Evolutionary conservation across 1,140 invertebrate species (phyloP).

Genomic region (Phymorhynchus buccinoides): DNA sequence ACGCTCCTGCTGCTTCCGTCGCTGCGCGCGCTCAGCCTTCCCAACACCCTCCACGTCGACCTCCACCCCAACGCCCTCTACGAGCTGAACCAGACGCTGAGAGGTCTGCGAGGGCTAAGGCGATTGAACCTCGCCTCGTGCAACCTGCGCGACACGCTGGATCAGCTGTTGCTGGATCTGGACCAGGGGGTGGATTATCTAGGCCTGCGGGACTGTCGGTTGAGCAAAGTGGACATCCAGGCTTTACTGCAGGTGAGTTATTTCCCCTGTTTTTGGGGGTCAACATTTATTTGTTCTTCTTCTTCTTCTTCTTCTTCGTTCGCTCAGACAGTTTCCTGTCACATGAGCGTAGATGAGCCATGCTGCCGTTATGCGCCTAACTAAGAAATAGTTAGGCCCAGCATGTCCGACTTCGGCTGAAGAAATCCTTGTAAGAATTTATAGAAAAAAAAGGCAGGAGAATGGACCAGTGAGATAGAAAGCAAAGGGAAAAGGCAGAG

Average conservation of each 20-base stretch:
- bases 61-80: constrained; percentile 42
- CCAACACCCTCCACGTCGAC: constrained; percentile 59
- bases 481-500: no score
- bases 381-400: no score
- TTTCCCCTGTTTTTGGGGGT: no score
- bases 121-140: constrained; percentile 61
- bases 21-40: constrained; percentile 61
- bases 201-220: constrained; percentile 64
- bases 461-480: no score
- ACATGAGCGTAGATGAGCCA: no score
- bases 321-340: no score
- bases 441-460: no score
- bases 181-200: constrained; percentile 52
- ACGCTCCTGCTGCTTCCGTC: constrained; percentile 53
- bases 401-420: no score
- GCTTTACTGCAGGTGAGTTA: constrained; percentile 47
- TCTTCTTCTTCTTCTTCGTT: no score
- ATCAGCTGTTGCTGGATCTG: constrained; percentile 47
- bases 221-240: constrained; percentile 55
- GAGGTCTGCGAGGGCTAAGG: constrained; percentile 47
- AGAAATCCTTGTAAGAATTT: no score
- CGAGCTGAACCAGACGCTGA: constrained; percentile 51
- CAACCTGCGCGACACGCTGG: constrained; percentile 55
- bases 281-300: no score
- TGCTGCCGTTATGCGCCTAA: no score